Base-by-base conservation (phyloP, 2,888 invertebrate genomes). In the Linnaemya vulpina region DNA sequence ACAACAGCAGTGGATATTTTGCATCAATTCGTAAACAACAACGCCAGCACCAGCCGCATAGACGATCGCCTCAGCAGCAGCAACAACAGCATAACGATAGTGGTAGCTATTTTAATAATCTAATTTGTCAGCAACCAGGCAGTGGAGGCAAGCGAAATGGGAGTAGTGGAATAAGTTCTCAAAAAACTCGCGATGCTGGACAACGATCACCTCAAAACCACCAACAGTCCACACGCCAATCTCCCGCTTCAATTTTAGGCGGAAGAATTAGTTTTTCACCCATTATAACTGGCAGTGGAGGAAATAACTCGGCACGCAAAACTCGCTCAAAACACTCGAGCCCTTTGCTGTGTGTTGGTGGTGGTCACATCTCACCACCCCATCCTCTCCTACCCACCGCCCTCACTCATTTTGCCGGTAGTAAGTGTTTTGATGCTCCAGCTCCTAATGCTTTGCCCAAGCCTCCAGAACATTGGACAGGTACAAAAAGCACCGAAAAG, bases 391-490 rank as follows among this genome's bases (percentile, higher is more conserved):
- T 92, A 90, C 91, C 92, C 90, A 91, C 91, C 89, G 92, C 91
- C 87, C 89, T 92, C 86, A 91, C 92, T 88, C 92, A 92, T 89
- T 93, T 92, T 91, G 96, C 96, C 87, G 96, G 95, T 90, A 95
- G 96, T 91, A 96, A 96, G 92, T 97, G 96, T 93, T 96, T 96
- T 90, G 96, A 96, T 88, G 95, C 97, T 76, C 97, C 97, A 70
- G 94, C 96, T 80, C 96, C 97, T 60, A 94, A 95, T 88, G 95
- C 95, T 87, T 93, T 97, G 90, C 97, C 97, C 83, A 96, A 95
- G 91, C 97, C 97, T 89, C 97, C 97, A 83, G 94, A 94, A 87
- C 96, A 96, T 92, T 97, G 97, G 97, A 94, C 95, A 92, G 88
- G 90, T 17, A 74, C 70, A 90, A 87, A 87, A 79, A 78, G 76